Evolutionary conservation across 2,113 vertebrate species (phyloP).

Genomic region (Hippocampus zosterae): DNA sequence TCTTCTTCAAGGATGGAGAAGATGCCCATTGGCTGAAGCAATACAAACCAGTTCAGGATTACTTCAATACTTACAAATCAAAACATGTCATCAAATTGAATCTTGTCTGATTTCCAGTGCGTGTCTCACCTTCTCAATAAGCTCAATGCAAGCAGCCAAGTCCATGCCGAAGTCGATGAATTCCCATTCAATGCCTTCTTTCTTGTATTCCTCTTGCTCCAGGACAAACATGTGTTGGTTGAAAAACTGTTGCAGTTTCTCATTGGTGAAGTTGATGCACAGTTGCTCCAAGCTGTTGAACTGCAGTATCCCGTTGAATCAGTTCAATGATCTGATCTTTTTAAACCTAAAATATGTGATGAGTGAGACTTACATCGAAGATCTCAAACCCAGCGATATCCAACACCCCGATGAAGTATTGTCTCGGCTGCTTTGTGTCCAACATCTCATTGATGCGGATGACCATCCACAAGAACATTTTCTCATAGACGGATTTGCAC

Average conservation of each 20-base stretch:
- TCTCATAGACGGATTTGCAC: conserved; percentile 75
- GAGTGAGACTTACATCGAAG: conserved; percentile 67
- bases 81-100: not conserved
- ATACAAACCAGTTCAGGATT: not conserved
- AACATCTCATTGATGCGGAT: conserved; percentile 75
- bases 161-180: conserved; percentile 91
- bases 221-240: conserved; percentile 80
- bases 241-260: conserved; percentile 85
- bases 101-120: not conserved
- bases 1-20: conserved; percentile 76
- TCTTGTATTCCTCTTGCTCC: conserved; percentile 86
- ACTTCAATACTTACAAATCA: not conserved
- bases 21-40: conserved; percentile 73
- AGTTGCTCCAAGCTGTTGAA: conserved; percentile 83
- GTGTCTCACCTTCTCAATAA: conserved; percentile 79
- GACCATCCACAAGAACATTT: conserved; percentile 81
- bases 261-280: conserved; percentile 83
- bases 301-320: conserved; percentile 44
- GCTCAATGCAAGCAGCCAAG: conserved; percentile 84
- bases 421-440: conserved; percentile 71
- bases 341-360: not conserved
- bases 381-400: conserved; percentile 79
- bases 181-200: conserved; percentile 82
- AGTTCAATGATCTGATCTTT: not conserved
- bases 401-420: conserved; percentile 74